phyloP scores from a whole-genome alignment of 2,113 vertebrate species.

The Danionella cerebrum region DNA sequence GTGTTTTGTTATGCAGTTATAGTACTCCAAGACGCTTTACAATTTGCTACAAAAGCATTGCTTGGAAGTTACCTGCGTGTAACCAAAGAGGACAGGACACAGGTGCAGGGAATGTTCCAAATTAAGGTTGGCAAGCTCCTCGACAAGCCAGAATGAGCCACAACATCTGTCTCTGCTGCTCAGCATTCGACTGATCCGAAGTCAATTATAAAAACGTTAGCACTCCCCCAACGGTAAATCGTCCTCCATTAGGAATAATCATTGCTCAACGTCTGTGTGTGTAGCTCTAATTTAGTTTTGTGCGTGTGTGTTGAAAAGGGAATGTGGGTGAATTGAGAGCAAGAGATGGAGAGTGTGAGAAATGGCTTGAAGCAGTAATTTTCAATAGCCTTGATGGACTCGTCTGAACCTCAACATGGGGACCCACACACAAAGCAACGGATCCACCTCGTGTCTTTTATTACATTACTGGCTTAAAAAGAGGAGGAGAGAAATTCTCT shows the following conservation, averaged over 20 bases:
- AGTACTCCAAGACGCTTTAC: no score
- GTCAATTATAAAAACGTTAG: constrained; percentile 43
- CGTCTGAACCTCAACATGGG: constrained; percentile 8
- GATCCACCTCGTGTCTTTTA: constrained; percentile 17
- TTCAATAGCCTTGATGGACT: constrained; percentile 20
- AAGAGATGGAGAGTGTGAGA: neutral
- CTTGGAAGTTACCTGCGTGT: neutral
- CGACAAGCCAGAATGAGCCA: constrained; percentile 30
- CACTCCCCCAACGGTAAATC: constrained; percentile 32
- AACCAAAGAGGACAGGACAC: constrained; percentile 22
- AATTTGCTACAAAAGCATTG: neutral
- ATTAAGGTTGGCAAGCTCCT: constrained; percentile 25
- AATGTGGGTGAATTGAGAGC: neutral
- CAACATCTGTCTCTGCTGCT: constrained; percentile 36
- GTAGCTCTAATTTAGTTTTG: constrained; percentile 28
- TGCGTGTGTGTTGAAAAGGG: neutral
- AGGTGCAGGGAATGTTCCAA: constrained; percentile 28
- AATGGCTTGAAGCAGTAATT: constrained; percentile 23
- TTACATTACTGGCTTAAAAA: neutral
- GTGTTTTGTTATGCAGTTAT: no score
- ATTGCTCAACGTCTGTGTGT: constrained; percentile 24
- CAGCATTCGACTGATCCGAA: constrained; percentile 24
- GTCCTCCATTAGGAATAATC: constrained; percentile 44
- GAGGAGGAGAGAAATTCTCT: neutral
- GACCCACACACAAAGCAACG: neutral